Evolutionary conservation across 2,797 vertebrate species (phyloP).

Genomic region (Melanotaenia maccullochi): DNA sequence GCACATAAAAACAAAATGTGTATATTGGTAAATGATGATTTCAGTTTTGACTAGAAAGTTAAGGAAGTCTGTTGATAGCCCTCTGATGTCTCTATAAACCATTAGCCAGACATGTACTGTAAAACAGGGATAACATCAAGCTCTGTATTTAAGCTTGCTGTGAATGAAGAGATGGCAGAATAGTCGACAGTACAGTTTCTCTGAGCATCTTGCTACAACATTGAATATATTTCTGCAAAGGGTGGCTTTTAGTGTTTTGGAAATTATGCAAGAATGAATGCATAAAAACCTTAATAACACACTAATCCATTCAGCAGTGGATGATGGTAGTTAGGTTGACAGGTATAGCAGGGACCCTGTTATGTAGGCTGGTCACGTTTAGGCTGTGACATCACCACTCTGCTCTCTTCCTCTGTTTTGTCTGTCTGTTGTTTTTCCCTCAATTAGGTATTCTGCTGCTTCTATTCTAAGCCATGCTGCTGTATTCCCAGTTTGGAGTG

Average conservation of each 20-base stretch:
- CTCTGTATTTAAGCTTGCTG: not conserved
- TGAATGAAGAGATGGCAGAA: not conserved
- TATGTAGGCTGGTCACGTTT: slow-evolving; percentile 65
- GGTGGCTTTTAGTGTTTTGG: not conserved
- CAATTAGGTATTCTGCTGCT: slow-evolving; percentile 63
- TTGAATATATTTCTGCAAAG: not conserved
- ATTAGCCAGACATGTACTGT: not conserved
- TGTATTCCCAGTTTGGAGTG: slow-evolving; percentile 40
- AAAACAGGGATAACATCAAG: not conserved
- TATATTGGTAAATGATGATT: not conserved
- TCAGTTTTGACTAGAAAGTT: not conserved
- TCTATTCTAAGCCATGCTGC: slow-evolving; percentile 30
- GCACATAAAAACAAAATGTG: not conserved
- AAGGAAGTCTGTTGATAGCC: not conserved
- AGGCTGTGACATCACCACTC: slow-evolving; percentile 60
- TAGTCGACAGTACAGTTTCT: no score
- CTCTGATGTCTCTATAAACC: not conserved
- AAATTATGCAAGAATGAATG: slow-evolving; percentile 23
- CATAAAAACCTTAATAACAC: slow-evolving; percentile 19
- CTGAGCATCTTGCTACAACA: no score
- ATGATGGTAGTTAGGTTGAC: slow-evolving; percentile 12
- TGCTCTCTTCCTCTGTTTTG: slow-evolving; percentile 22
- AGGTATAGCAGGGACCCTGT: slow-evolving; percentile 45
- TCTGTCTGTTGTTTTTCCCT: slow-evolving; percentile 39
- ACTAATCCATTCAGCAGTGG: slow-evolving; percentile 16